Base-by-base conservation (phyloP, 2,888 invertebrate genomes). In the Amaurobius ferox region DNA sequence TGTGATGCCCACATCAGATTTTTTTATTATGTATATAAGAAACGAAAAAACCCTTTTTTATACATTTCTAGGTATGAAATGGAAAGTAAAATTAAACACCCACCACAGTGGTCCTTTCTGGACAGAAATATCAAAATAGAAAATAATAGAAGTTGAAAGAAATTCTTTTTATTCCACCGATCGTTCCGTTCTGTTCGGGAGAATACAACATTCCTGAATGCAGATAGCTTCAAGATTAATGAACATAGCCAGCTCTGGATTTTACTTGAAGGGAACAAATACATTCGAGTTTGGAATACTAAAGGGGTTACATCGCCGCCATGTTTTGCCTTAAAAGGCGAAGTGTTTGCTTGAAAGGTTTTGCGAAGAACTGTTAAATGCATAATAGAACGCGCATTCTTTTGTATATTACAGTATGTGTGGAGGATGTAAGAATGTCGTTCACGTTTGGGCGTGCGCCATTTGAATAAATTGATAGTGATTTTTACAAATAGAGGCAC, bases 221-320 rank as follows among this genome's bases (percentile, higher is more conserved):
- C 81, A 74, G 76, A 81, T 74, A 81, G 76, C 61, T 76, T 44
- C 16, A 62, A 74, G 74, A 81, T 81, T 81, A 81, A 81, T 81
- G 81, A 76, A 19, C 40, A 68, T 44, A 64, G 61, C 44, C 44
- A 19, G 23, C 39, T 40, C 70, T 23, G 11, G 55, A 35, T n/a
- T 67, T 74, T 64, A 16, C 64, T 40, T 29, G 44, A 23, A 76
- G 66, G 55, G 32, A 71, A 72, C 72, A 79, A 39, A 71, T n/a
- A n/a, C n/a, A n/a, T 72, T 62, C 28, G 66, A 23, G 55, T 23
- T 28, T 29, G 29, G 55, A 55, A 23, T 55, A 11, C 19, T 11
- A 23, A 23, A 23, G 19, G 7, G 23, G 6, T 3, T 23, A n/a
- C n/a, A n/a, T 3, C 1, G 23, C 13, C 55, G 55, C 55, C 55